Base-by-base conservation (phyloP, 2,888 invertebrate genomes). In the Athripsodes cinereus region DNA sequence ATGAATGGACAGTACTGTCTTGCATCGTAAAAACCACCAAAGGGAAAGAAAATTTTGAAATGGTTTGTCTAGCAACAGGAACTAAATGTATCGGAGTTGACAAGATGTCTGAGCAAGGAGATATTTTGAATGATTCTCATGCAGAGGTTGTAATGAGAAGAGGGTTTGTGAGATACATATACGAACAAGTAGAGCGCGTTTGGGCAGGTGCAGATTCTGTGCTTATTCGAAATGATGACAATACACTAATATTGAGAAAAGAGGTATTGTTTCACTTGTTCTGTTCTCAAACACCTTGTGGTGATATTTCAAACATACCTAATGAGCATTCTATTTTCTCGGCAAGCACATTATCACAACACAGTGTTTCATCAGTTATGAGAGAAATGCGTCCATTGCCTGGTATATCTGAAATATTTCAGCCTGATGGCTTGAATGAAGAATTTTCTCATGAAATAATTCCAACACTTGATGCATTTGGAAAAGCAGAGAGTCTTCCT, bases 241-340 rank as follows among this genome's bases (percentile, higher is more conserved):
- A 66, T n/a, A 71, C 70, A 59, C 83, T 82, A 66, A 67, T 68
- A 55, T 61, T 91, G 1, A 81, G 80, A 66, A 67, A 78, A 2
- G 75, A 76, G 40, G 70, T 90, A 22, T 76, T 81, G 22, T 93
- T 92, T 72, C 88, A 93, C 70, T 88, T 96, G 68, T 92, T 89
- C 68, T 86, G 90, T 26, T 92, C 92, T 52, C 90, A 92, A 69
- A 81, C 88, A 40, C 96, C 96, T 18, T 96, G 96, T 75, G 96
- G 96, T 0, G 96, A 96, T 81, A 93, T 93, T 13, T 88, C 93
- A 18, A 96, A 96, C 66, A 83, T 90, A 69, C 10, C 3, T 26
- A 34, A 44, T 20, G 40, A 40, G 26, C 3, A 26, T 26, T n/a
- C n/a, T n/a, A n/a, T n/a, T n/a, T n/a, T n/a, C n/a, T n/a, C n/a